Base-by-base conservation (phyloP, 2,113 vertebrate genomes). In the Oryzias woworae region DNA sequence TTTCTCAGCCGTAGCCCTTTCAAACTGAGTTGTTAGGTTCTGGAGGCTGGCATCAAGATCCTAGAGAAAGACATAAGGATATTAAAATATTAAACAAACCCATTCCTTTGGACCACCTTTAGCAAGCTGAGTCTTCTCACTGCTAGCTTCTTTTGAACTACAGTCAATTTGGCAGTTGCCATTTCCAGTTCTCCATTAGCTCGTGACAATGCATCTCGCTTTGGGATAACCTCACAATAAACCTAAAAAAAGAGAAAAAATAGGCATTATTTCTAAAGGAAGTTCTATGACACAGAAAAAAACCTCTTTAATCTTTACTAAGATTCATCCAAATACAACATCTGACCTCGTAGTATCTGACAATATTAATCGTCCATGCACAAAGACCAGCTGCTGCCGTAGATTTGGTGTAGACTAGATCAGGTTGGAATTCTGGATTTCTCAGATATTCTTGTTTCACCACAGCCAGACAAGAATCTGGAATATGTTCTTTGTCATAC, bases 401-500 rank as follows among this genome's bases (percentile, higher is more conserved):
- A 57, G 91, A 94, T 79, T 97, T 94, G 64, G 88, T 93, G 49
- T 24, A 80, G 82, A 95, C 83, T 26, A 91, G 84, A 79, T 93
- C 93, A 17, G 90, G 89, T 53, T 91, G 93, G 74, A 97, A 96
- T 56, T 93, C 91, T 1, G 90, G 78, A 43, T 94, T 90, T 77
- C 87, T 94, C 75, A 94, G 77, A 67, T 93, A 94, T 51, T 93
- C 77, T 55, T 95, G 90, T 71, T 94, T 94, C 53, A 92, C 36
- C 16, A 94, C 91, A 88, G 88, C 92, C 48, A 95, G 83, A 79
- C 88, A 94, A 70, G 92, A 87, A 31, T 94, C 92, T 46, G 87
- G 93, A 81, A 95, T 94, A 87, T 93, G 91, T 42, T 95, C 93
- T 71, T 95, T 94, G 86, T 95, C 91, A 52, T 92, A 94, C 41